A percentile compares a stretch with the other conserved stretches of the same genome.
Evolutionary conservation across 2,888 invertebrate genomes (phyloP).

Genomic region (Phortica okadai): DNA sequence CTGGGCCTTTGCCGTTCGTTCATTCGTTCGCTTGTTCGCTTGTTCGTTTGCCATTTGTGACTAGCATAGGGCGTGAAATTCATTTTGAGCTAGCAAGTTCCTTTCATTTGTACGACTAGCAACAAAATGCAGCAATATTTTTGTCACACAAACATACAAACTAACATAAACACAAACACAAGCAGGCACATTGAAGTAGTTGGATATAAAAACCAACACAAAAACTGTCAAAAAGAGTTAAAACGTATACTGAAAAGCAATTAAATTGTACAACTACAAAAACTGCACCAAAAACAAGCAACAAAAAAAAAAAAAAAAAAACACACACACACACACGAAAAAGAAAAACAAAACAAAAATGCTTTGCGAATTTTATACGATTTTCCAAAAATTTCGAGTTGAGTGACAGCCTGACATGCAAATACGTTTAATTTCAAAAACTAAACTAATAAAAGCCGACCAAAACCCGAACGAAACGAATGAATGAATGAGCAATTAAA

Average conservation of each 20-base stretch:
- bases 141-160: conserved; percentile 52
- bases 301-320: conserved; percentile 29
- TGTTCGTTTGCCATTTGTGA: neutral
- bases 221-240: conserved; percentile 9
- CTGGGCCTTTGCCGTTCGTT: neutral
- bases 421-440: conserved; percentile 68
- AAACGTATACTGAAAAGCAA: conserved; percentile 63
- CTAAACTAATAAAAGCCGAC: conserved; percentile 65
- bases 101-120: conserved; percentile 38
- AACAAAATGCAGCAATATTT: conserved; percentile 52
- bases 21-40: neutral
- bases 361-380: conserved; percentile 1
- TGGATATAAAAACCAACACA: neutral
- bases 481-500: conserved; percentile 29
- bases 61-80: conserved; percentile 51
- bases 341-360: conserved; percentile 46
- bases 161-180: neutral
- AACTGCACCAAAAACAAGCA: conserved; percentile 32
- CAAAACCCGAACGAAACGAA: neutral
- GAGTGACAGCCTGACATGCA: conserved; percentile 61
- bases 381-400: conserved; percentile 49
- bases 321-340: conserved; percentile 2
- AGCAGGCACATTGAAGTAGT: neutral
- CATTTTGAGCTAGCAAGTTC: conserved; percentile 48
- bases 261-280: conserved; percentile 64